Evolutionary conservation across 2,888 invertebrate genomes (phyloP).

Genomic region (Hydropsyche betteni): DNA sequence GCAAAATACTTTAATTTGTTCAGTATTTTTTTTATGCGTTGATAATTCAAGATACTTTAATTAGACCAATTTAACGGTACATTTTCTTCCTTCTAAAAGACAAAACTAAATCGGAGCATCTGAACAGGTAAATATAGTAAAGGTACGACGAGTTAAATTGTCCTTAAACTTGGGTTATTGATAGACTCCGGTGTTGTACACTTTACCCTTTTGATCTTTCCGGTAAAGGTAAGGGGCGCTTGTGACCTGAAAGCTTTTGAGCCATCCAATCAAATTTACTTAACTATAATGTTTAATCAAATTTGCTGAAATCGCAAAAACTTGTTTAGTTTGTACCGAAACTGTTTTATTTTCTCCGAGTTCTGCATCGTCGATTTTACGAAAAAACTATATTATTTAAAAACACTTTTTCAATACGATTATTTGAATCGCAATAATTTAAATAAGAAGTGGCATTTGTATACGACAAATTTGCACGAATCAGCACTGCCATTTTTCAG

Average conservation of each 20-base stretch:
- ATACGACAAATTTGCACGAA: not conserved
- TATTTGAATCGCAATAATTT: not conserved
- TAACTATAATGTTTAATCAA: slow-evolving; percentile 14
- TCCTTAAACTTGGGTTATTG: slow-evolving; percentile 21
- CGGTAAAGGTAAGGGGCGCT: not conserved
- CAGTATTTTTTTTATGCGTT: too few species aligned
- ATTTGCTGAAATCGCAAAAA: not conserved
- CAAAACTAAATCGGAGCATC: too few species aligned
- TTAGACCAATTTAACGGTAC: too few species aligned
- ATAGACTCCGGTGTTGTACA: slow-evolving; percentile 13
- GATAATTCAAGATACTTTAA: too few species aligned
- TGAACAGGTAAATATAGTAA: too few species aligned
- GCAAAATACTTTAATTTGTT: too few species aligned
- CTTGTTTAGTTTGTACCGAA: not conserved
- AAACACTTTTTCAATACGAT: too few species aligned
- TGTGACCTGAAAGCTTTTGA: slow-evolving; percentile 19
- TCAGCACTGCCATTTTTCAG: not conserved
- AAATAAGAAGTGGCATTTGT: not conserved
- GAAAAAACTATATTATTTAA: not conserved
- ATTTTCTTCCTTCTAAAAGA: too few species aligned
- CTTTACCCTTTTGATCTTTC: slow-evolving; percentile 27
- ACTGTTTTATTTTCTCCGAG: too few species aligned
- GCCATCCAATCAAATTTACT: slow-evolving; percentile 3
- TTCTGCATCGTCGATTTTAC: not conserved
- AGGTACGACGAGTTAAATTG: not conserved